Evolutionary conservation across 2,113 vertebrate genomes (phyloP), one percentile per base, ranked within the genome.

Genomic region (Riparia riparia): DNA sequence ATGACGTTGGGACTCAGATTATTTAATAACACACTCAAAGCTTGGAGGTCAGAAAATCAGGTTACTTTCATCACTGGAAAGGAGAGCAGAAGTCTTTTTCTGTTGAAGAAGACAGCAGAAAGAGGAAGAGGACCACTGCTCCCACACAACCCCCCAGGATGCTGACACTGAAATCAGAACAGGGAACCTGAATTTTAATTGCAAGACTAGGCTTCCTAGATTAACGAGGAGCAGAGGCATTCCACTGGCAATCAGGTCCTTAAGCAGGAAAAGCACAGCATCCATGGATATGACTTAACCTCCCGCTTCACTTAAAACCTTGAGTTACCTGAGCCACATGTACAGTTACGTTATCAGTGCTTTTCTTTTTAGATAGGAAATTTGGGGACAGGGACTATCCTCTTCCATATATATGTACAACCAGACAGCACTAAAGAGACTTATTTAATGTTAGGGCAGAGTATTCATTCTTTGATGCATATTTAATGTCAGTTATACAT

Each of bases 401-500:
- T 63, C 39, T 86, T 86, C 31, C 14, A 21, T 39, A 12, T 74
- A 83, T 91, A 78, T 92, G 42, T 68, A 70, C 32, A 78, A 71
- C 68, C 37, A 74, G 34, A 64, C 53, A 92, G 53, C 44, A 57
- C 72, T 87, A 39, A 74, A 79, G 60, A 89, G 84, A 74, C 51
- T 28, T n/a, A 34, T 69, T 95, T 79, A 91, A 76, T 61, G 85
- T 84, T 49, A 94, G 93, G 65, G 53, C 44, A 84, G 81, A 79
- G 41, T 71, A 82, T 69, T 94, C 57, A 87, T 91, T 49, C 83
- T 95, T 92, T 63, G 79, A 84, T 87, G 86, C n/a, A 45, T 95
- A 76, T 92, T 95, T 95, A 89, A 91, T 72, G n/a, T 79, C 80
- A 71, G 83, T 69, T 78, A 86, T 83, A 82, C 12, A 91, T 95